Base-by-base conservation (phyloP, 1,140 invertebrate species). In the Plectrocnemia conspersa region DNA sequence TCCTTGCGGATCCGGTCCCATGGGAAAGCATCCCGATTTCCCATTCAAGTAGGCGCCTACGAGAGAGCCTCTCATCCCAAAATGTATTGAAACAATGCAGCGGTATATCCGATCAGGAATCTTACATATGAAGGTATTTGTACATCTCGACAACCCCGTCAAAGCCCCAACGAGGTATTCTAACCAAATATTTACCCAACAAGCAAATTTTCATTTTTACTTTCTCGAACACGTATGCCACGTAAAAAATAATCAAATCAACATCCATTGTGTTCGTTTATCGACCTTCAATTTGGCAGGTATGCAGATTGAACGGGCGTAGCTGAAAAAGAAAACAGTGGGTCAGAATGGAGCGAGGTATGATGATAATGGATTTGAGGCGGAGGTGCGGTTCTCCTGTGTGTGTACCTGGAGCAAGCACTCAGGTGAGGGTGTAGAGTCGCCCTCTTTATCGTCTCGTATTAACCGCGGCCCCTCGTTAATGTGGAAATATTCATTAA, bases 401-500 rank as follows among this genome's bases (percentile, higher is more conserved):
- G 40, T 11, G 16, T n/a, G n/a, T n/a, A n/a, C n/a, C n/a, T n/a
- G 18, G 36, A 40, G 3, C 10, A 22, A 22, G 40, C 3, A n/a
- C 19, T n/a, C 46, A 48, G 46, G 46, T 48, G 32, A 48, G 19
- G 46, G 46, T n/a, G 23, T 13, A 29, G n/a, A 27, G 23, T 25
- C 42, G 7, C 46, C 29, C 46, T 48, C 13, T 45, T 22, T 41
- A 41, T 41, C 21, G 38, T 13, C 38, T 13, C 32, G 42, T 46
- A 22, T 23, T 29, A 2, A n/a, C 42, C 7, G 18, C 35, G 10
- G 18, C 25, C 46, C 46, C 46, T 48, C 46, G 46, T 48, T 48
- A 48, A 48, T 48, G 46, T 24, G 22, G 29, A 29, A 48, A 48
- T 48, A 48, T 48, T 48, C 46, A 48, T 48, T 48, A 48, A 48